Base-by-base conservation (phyloP, 2,113 vertebrate genomes). In the Lepus europaeus region DNA sequence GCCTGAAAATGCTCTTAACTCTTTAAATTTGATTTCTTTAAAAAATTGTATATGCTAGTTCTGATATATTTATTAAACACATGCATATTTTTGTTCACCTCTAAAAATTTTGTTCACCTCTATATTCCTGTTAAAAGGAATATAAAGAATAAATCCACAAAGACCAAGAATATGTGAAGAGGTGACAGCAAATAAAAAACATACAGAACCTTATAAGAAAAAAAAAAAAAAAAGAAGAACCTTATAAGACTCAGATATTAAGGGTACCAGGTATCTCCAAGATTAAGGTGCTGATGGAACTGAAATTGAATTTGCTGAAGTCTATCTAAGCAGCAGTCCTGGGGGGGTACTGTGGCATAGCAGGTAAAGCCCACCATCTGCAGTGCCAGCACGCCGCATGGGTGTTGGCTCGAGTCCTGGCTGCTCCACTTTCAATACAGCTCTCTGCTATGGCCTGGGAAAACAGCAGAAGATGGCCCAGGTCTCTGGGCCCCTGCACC, bases 1-100 rank as follows among this genome's bases (percentile, higher is more conserved):
- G 0, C 68, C 56, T 74, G 89, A 79, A 95, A 78, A 85, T 73
- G 12, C 59, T 51, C 70, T 95, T 72, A 53, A 36, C 45, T 73
- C 59, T 66, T 87, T 87, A 87, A 74, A 91, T 69, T 76, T 25
- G 51, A 5, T 59, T 59, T 59, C 33, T 59, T 59, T 5, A 59
- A 59, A 59, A 59, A 59, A 59, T 59, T 6, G 3, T 25, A 27
- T 13, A 86, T 3, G 31, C 25, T 51, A 70, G 45, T 64, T 72
- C 27, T 33, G 83, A 84, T 31, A 63, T 22, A 53, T 61, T 59
- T 70, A 78, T 77, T 87, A 82, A 91, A 91, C 17, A 87, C 23
- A 73, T 25, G 39, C 45, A 69, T 89, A 87, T 72, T 85, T 74
- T 36, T 17, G 49, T 23, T 89, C 72, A 39, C 53, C 81, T 72